Conservation (phyloP, 1,140 invertebrate genomes). For the Tyrophagus putrescentiae region DNA sequence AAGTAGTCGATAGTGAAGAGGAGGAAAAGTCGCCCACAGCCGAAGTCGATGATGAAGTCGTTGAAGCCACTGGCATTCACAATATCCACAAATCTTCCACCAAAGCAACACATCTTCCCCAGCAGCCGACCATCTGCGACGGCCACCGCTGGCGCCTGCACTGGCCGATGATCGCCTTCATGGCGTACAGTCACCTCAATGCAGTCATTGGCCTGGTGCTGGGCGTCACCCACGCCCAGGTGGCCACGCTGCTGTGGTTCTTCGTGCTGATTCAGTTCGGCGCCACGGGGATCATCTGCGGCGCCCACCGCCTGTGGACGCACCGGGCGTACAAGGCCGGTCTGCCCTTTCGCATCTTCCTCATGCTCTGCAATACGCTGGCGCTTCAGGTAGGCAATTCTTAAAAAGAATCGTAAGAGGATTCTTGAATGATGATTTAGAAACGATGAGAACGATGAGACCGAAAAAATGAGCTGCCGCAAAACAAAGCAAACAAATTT, state of each 20-base stretch:
- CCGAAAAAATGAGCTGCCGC: no score
- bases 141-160: not conserved
- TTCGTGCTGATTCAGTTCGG: slow-evolving; percentile 20
- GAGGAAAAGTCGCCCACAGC: no score
- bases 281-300: slow-evolving; percentile 25
- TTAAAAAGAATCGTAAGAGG: no score
- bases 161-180: not conserved
- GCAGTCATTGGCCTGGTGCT: slow-evolving; percentile 7
- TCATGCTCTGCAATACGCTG: slow-evolving; percentile 25
- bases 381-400: slow-evolving; percentile 18
- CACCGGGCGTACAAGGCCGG: slow-evolving; percentile 41
- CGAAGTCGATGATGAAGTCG: no score
- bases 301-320: slow-evolving; percentile 41
- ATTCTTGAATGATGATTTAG: no score
- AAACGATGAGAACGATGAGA: no score
- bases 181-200: not conserved
- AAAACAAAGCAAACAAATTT: no score
- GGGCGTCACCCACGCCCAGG: slow-evolving; percentile 4
- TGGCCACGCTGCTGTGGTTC: slow-evolving; percentile 3
- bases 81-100: no score
- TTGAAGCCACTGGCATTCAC: no score
- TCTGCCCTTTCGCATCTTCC: slow-evolving; percentile 34
- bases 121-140: not conserved
- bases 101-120: no score
- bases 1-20: no score